Evolutionary conservation across 2,113 vertebrate genomes (phyloP).

Genomic region (Arizona elegans): DNA sequence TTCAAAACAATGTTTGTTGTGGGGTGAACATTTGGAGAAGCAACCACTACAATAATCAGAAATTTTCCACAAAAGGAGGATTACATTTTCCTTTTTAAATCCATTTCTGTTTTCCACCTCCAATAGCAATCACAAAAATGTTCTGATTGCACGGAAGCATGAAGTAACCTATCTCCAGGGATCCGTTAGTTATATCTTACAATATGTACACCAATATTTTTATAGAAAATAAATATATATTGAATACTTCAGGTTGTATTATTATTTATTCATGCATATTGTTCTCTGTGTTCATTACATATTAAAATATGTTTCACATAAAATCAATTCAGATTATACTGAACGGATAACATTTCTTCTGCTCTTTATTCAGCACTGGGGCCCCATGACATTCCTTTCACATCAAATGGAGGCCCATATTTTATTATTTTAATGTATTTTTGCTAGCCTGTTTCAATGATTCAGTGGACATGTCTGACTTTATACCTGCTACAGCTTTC

Average conservation of each 20-base stretch:
- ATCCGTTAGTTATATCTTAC: constrained; percentile 17
- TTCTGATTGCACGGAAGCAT: neutral
- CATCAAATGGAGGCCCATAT: neutral
- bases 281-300: constrained; percentile 20
- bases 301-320: constrained; percentile 34
- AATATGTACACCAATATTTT: constrained; percentile 12
- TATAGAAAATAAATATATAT: constrained; percentile 27
- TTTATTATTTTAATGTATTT: neutral
- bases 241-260: neutral
- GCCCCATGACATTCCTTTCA: neutral
- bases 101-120: neutral
- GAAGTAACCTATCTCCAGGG: neutral
- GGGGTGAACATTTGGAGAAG: neutral
- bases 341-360: constrained; percentile 13
- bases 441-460: neutral
- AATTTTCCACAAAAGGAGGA: neutral
- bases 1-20: neutral
- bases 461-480: neutral
- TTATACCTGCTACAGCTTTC: neutral
- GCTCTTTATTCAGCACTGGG: constrained; percentile 17
- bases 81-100: neutral
- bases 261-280: constrained; percentile 34
- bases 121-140: neutral
- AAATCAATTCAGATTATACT: constrained; percentile 23
- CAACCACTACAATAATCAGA: neutral